A percentile compares a stretch with the other conserved stretches of the same genome.
phyloP scores from a whole-genome alignment of 1,140 invertebrate genomes.

The Eupristina koningsbergeri region DNA sequence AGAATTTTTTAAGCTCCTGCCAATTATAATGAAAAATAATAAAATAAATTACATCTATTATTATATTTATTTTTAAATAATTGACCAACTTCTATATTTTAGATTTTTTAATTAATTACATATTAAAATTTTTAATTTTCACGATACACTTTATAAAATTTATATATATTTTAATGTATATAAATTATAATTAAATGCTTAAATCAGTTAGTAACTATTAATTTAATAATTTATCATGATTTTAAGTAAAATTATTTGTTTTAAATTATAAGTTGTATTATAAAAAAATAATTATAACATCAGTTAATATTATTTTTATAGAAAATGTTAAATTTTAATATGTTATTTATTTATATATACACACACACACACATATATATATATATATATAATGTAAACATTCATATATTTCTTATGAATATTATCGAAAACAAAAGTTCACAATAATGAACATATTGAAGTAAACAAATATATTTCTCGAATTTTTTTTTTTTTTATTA shows the following conservation, averaged over 20 bases:
- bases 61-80: slow-evolving; percentile 53
- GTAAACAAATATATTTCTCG: slow-evolving; percentile 37
- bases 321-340: no score
- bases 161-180: not conserved
- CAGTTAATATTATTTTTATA: not conserved
- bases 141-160: slow-evolving; percentile 12
- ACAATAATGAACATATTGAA: slow-evolving; percentile 34
- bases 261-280: slow-evolving; percentile 17
- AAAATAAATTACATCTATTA: slow-evolving; percentile 58
- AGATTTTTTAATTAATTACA: not conserved
- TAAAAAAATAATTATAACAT: slow-evolving; percentile 14
- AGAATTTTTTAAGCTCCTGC: slow-evolving; percentile 54
- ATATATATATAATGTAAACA: slow-evolving; percentile 43
- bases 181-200: slow-evolving; percentile 21
- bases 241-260: no score
- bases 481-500: no score
- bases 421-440: slow-evolving; percentile 36
- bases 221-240: slow-evolving; percentile 40
- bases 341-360: no score
- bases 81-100: slow-evolving; percentile 35
- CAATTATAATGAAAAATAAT: slow-evolving; percentile 51
- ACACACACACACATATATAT: slow-evolving; percentile 43
- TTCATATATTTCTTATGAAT: slow-evolving; percentile 37
- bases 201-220: slow-evolving; percentile 25
- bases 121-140: slow-evolving; percentile 19